phyloP scores from a whole-genome alignment of 2,888 invertebrate genomes.

The Seira sanloemensis region DNA sequence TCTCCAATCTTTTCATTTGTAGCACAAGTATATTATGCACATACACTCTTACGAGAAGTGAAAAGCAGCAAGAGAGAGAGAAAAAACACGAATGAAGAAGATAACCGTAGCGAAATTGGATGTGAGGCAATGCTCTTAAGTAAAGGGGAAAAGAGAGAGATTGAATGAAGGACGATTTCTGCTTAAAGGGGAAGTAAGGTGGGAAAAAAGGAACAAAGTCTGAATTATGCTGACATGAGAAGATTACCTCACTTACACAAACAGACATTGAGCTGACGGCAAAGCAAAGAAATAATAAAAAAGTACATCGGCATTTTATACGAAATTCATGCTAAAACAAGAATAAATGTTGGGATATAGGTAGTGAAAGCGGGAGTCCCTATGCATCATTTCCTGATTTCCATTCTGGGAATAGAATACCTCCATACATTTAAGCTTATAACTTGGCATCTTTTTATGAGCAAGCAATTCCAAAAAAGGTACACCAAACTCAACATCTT shows the following conservation, averaged over 20 bases:
- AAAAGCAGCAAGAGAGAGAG: background rate
- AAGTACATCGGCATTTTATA: too few species aligned
- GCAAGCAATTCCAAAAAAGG: too few species aligned
- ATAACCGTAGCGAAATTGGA: constrained; percentile 35
- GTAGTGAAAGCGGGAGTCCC: too few species aligned
- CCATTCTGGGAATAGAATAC: too few species aligned
- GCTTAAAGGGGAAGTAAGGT: background rate
- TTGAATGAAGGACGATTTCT: background rate
- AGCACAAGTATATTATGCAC: background rate
- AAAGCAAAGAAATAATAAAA: background rate
- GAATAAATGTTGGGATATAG: too few species aligned
- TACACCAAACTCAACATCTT: too few species aligned
- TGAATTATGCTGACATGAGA: constrained; percentile 52
- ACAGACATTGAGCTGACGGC: background rate
- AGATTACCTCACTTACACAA: constrained; percentile 30
- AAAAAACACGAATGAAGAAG: background rate
- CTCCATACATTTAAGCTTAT: too few species aligned
- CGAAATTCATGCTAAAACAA: too few species aligned
- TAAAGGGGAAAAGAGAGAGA: background rate
- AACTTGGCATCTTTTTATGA: too few species aligned
- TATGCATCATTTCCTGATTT: too few species aligned
- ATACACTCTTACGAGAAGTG: background rate
- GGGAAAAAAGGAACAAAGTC: constrained; percentile 29
- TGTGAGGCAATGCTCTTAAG: constrained; percentile 13
- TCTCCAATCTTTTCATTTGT: too few species aligned